Evolutionary conservation across 2,113 vertebrate genomes (phyloP), one percentile per base, ranked within the genome.

Genomic region (Mormyrus iriodes): DNA sequence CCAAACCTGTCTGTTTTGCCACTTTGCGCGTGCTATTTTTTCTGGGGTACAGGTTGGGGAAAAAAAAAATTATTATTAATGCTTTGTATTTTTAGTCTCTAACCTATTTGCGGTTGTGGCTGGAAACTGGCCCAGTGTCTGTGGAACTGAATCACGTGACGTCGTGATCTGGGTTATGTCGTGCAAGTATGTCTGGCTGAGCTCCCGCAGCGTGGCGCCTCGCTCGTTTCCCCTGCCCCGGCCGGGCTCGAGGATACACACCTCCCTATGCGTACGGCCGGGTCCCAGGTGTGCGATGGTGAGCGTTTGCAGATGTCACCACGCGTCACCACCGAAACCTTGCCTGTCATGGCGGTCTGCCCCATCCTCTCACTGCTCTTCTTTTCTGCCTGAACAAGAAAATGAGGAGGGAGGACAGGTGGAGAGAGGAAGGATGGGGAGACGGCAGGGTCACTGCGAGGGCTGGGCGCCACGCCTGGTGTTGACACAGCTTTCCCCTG

Each of bases 1-100:
- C 85, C 88, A 48, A 89, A 85, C 76, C 86, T 91, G 83, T 87
- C 91, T 89, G 91, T 93, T 94, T 92, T 91, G 90, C 90, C 92
- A 79, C 92, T 93, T 91, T 90, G 93, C 92, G 90, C 91, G 91
- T 93, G 92, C 92, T 94, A 92, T 92, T 93, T 93, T 89, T 89
- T 92, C 91, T 76, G 92, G 92, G 92, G 91, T 93, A 93, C 94
- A 94, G 94, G 94, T 95, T 95, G 90, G 76, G 55, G 3, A 83
- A 83, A 84, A 94, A 88, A 86, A 93, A 94, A 91, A 93, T 91
- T 95, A 96, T 95, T 95, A 95, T 95, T 94, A 95, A 95, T 95
- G 94, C 93, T 93, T 94, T 90, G 89, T 95, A 95, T 96, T 95
- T 96, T 95, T 95, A 94, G 95, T 90, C 90, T 93, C 90, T 96